Conservation (phyloP, 2,797 vertebrate species). For the Ceyx erithaca region DNA sequence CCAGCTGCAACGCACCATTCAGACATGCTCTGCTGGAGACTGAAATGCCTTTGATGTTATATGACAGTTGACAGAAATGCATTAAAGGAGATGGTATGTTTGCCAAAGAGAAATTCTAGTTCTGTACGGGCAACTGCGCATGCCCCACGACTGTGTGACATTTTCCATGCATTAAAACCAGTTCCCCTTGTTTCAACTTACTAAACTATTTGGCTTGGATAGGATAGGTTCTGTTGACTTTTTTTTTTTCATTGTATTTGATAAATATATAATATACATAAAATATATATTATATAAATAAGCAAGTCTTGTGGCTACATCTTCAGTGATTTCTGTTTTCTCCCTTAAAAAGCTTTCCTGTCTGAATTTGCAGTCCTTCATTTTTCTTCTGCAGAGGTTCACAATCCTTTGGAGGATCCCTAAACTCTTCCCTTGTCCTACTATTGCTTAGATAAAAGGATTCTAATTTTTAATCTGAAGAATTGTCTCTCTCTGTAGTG, state of each 20-base stretch:
- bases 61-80: not conserved
- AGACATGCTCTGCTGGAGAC: not conserved
- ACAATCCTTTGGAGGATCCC: not conserved
- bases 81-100: not conserved
- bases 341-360: not conserved
- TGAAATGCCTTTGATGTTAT: not conserved
- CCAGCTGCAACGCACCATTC: not conserved
- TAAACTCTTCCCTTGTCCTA: not conserved
- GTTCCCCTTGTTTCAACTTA: not conserved
- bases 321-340: not conserved
- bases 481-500: not conserved
- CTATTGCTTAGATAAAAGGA: not conserved
- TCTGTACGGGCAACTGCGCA: not conserved
- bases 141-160: not conserved
- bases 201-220: not conserved
- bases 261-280: not conserved
- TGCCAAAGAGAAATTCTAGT: not conserved
- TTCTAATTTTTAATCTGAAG: not conserved
- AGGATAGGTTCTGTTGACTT: not conserved
- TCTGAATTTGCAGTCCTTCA: not conserved
- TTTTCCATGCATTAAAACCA: not conserved
- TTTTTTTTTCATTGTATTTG: not conserved
- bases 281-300: not conserved
- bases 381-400: accelerated
- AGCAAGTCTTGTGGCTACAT: not conserved